Conservation (phyloP, 2,113 vertebrate genomes). For the Cavia porcellus region DNA sequence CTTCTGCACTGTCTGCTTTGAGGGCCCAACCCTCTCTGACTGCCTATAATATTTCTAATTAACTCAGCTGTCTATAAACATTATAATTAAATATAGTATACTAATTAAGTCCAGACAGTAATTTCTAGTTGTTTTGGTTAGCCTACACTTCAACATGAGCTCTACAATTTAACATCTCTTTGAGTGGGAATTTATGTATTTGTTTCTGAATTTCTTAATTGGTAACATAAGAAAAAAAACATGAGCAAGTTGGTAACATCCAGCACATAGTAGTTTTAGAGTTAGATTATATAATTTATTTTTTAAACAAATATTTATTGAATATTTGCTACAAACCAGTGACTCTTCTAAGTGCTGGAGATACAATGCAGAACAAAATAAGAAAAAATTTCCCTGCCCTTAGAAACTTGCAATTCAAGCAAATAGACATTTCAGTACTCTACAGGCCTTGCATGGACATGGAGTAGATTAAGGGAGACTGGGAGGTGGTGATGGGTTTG, state of each 20-base stretch:
- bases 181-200: not conserved
- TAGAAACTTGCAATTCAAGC: not conserved
- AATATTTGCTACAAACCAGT: not conserved
- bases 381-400: not conserved
- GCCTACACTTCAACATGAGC: not conserved
- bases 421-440: not conserved
- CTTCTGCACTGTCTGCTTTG: no score
- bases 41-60: no score
- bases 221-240: not conserved
- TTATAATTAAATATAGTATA: constrained; percentile 25
- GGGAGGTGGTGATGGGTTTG: not conserved
- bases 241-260: not conserved
- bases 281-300: constrained; percentile 12
- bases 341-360: not conserved
- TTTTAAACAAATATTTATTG: not conserved
- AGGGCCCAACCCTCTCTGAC: no score
- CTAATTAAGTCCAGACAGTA: not conserved
- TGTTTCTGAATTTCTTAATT: constrained; percentile 1
- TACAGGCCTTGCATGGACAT: not conserved
- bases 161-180: not conserved
- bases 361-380: not conserved
- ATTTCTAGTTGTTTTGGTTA: not conserved
- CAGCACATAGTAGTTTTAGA: not conserved
- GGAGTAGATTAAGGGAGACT: not conserved
- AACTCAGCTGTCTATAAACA: no score